Evolutionary conservation across 2,888 invertebrate genomes (phyloP).

Genomic region (Xanthostigma xanthostigma): DNA sequence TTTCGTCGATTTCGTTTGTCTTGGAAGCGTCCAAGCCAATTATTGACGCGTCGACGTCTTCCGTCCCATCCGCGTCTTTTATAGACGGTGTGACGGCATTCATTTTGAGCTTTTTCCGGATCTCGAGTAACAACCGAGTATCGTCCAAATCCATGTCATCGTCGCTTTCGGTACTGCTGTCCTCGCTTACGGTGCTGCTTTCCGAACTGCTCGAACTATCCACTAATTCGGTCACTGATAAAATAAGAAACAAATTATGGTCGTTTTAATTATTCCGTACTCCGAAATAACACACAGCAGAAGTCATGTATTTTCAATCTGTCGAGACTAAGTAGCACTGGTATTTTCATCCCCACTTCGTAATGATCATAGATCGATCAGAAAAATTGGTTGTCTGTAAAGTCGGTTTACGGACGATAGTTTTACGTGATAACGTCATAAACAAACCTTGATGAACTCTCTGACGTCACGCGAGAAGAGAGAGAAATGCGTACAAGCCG

Average conservation of each 20-base stretch:
- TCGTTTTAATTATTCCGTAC: too few species aligned
- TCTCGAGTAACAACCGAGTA: slow-evolving; percentile 23
- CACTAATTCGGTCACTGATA: slow-evolving; percentile 21
- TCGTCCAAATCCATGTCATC: slow-evolving; percentile 30
- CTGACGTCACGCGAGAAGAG: too few species aligned
- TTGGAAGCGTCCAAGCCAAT: background rate
- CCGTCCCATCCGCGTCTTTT: slow-evolving; percentile 12
- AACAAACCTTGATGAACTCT: too few species aligned
- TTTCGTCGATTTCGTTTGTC: background rate
- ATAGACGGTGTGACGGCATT: background rate
- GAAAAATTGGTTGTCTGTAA: too few species aligned
- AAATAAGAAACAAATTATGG: slow-evolving; percentile 2
- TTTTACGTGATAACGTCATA: too few species aligned
- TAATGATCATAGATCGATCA: too few species aligned
- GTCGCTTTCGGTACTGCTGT: slow-evolving; percentile 28
- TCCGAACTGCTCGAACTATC: slow-evolving; percentile 23
- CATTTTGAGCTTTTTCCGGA: slow-evolving; percentile 23
- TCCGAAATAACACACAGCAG: too few species aligned
- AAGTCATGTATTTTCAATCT: too few species aligned
- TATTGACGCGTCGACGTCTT: slow-evolving; percentile 13
- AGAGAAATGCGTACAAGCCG: too few species aligned
- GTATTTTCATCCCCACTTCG: too few species aligned
- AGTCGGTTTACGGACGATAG: too few species aligned
- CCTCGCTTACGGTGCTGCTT: slow-evolving; percentile 30
- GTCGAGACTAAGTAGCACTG: too few species aligned